Conservation (phyloP, 2,113 vertebrate species). For the Typhlomys cinereus region DNA sequence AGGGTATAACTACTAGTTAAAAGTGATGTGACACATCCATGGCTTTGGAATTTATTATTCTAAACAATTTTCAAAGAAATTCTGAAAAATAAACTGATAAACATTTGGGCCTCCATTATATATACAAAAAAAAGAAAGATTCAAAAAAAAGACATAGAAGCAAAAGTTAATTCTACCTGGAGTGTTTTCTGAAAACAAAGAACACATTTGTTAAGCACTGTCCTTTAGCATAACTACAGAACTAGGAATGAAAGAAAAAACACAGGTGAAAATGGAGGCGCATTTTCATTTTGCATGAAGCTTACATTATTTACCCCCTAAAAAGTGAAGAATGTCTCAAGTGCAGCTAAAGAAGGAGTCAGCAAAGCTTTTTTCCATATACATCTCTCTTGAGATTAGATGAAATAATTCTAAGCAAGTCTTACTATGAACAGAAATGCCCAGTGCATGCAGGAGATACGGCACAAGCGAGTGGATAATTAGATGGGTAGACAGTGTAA, state of each 20-base stretch:
- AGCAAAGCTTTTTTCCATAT: neutral
- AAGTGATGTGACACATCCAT: neutral
- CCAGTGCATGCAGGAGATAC: neutral
- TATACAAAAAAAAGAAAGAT: neutral
- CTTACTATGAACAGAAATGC: neutral
- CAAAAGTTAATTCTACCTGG: neutral
- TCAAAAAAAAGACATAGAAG: neutral
- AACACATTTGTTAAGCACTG: neutral
- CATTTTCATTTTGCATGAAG: constrained; percentile 15
- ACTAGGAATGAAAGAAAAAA: constrained; percentile 19
- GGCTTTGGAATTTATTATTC: neutral
- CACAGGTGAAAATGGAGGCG: neutral
- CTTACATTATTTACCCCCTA: neutral
- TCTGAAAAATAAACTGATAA: neutral
- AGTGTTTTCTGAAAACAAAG: neutral
- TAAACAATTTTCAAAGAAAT: neutral
- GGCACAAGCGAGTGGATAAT: neutral
- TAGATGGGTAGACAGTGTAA: neutral
- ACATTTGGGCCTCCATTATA: neutral
- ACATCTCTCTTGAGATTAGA: neutral
- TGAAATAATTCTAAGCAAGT: neutral
- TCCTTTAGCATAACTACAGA: constrained; percentile 9
- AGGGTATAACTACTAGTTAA: neutral
- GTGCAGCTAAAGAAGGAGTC: constrained; percentile 2
- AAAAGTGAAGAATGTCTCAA: constrained; percentile 27